phyloP scores from a whole-genome alignment of 1,140 invertebrate genomes.

The Trichonephila clavata region DNA sequence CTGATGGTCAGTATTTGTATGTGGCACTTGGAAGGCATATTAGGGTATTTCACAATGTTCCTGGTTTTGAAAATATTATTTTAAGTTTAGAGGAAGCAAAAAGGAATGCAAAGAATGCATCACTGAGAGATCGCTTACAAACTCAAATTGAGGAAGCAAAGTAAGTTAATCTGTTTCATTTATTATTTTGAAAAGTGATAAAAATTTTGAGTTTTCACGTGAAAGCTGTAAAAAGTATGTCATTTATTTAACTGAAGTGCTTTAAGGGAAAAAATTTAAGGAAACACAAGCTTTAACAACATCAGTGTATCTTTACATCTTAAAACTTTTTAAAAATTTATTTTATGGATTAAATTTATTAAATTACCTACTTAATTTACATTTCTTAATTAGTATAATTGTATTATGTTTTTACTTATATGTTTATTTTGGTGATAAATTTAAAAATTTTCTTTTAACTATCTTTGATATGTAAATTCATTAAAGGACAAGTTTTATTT shows the following conservation, averaged over 20 bases:
- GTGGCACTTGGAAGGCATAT: slow-evolving; percentile 89
- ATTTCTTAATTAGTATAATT: too few relatives aligned
- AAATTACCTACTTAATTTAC: too few relatives aligned
- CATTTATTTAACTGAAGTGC: background rate
- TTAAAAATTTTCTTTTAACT: too few relatives aligned
- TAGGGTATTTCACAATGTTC: slow-evolving; percentile 90
- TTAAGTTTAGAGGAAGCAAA: slow-evolving; percentile 86
- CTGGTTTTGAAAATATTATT: slow-evolving; percentile 87
- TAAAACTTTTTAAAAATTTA: too few relatives aligned
- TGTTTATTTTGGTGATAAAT: too few relatives aligned
- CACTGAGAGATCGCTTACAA: slow-evolving; percentile 88
- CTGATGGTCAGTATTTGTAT: slow-evolving; percentile 87
- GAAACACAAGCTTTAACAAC: background rate
- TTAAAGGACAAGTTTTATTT: too few relatives aligned
- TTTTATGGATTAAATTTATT: too few relatives aligned
- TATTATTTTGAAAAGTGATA: background rate
- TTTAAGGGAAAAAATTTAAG: background rate
- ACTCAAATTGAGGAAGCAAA: slow-evolving; percentile 86
- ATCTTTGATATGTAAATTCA: too few relatives aligned
- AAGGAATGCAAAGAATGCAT: slow-evolving; percentile 83
- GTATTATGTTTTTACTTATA: too few relatives aligned
- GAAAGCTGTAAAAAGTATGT: background rate
- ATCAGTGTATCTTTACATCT: too few relatives aligned
- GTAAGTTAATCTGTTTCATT: slow-evolving; percentile 77
- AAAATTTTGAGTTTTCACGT: background rate